phyloP scores from a whole-genome alignment of 92 coral and sea anemone genomes.

The Siderastrea radians region DNA sequence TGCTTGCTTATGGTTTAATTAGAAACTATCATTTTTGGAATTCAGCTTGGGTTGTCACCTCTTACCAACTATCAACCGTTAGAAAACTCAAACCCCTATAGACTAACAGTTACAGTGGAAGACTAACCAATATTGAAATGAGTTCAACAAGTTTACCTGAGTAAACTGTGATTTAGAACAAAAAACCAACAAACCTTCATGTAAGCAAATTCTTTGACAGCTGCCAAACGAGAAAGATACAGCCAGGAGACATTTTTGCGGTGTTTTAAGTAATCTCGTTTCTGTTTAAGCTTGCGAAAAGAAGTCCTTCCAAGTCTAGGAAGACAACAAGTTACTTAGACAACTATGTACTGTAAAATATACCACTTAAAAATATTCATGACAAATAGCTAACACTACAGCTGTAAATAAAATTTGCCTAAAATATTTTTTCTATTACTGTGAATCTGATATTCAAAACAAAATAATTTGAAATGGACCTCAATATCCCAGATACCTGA shows the following conservation, averaged over 20 bases:
- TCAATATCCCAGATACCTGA: too few relatives aligned
- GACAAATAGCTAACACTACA: not conserved
- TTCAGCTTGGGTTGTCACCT: too few relatives aligned
- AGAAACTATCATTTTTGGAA: too few relatives aligned
- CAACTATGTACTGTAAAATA: not conserved
- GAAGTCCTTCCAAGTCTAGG: conserved; percentile 95
- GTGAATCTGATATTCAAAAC: too few relatives aligned
- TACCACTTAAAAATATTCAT: not conserved
- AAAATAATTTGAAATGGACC: too few relatives aligned
- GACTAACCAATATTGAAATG: not conserved
- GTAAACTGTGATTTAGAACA: not conserved
- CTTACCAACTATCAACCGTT: too few relatives aligned
- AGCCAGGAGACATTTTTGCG: conserved; percentile 93
- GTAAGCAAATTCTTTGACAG: conserved; percentile 97
- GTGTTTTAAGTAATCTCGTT: conserved; percentile 95
- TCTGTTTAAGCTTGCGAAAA: conserved; percentile 92
- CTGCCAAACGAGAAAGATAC: conserved; percentile 94
- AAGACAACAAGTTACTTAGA: not conserved
- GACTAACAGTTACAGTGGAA: too few relatives aligned
- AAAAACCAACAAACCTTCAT: conserved; percentile 74
- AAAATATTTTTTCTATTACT: too few relatives aligned
- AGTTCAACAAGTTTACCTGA: not conserved
- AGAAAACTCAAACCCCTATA: too few relatives aligned
- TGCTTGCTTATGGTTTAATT: too few relatives aligned
- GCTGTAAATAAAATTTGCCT: too few relatives aligned